phyloP scores from a whole-genome alignment of 2,113 vertebrate species.

The Clupea harengus region DNA sequence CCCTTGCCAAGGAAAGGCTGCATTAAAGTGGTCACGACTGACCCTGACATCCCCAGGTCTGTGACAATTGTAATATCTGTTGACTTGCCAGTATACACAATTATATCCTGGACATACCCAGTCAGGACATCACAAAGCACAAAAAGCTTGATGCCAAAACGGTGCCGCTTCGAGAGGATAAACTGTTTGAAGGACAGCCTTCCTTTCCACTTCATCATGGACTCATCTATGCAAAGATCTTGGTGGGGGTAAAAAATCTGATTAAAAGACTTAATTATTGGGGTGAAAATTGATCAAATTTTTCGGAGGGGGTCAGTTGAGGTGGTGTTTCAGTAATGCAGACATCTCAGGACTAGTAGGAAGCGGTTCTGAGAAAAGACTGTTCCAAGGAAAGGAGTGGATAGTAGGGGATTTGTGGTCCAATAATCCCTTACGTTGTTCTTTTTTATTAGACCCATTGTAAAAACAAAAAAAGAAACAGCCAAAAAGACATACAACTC shows the following conservation, averaged over 20 bases:
- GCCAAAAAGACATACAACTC: no score
- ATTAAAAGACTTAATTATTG: background rate
- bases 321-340: background rate
- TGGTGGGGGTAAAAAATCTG: background rate
- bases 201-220: background rate
- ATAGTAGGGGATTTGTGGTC: no score
- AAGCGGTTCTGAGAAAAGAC: background rate
- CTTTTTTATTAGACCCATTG: no score
- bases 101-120: background rate
- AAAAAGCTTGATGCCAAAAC: background rate
- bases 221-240: background rate
- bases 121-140: background rate
- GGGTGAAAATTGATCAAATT: background rate
- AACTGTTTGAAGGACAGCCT: no score
- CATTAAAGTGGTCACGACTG: background rate
- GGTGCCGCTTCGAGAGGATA: no score
- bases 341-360: background rate
- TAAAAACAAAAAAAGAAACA: no score
- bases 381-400: background rate
- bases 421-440: no score
- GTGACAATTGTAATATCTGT: background rate
- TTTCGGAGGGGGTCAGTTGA: background rate
- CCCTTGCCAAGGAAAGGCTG: background rate
- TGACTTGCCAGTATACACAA: background rate
- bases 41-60: background rate